Conservation (phyloP, 1,140 invertebrate genomes). For the Cotesia chilonis region DNA sequence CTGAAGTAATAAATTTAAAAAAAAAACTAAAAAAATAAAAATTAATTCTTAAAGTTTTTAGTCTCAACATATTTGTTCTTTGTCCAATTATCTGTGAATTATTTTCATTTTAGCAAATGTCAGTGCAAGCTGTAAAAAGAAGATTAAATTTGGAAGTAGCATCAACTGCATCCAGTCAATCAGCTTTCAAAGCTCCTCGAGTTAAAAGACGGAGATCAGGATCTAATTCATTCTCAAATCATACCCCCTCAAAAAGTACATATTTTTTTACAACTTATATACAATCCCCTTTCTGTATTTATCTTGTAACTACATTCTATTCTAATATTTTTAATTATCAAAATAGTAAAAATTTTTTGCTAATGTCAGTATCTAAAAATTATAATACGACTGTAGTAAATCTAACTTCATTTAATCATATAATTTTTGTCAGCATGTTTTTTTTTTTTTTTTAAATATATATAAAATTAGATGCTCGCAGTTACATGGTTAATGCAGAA, state of each 20-base stretch:
- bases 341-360: too few species aligned
- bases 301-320: too few species aligned
- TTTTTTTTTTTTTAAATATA: too few species aligned
- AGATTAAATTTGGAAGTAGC: conserved; percentile 76
- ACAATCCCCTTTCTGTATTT: neutral
- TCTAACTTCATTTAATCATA: too few species aligned
- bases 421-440: too few species aligned
- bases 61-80: neutral
- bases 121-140: conserved; percentile 77
- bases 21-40: conserved; percentile 18
- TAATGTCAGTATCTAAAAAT: too few species aligned
- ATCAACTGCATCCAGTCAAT: conserved; percentile 61
- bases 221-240: conserved; percentile 57
- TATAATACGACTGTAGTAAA: too few species aligned
- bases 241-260: conserved; percentile 64
- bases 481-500: neutral
- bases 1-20: conserved; percentile 60
- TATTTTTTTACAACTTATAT: conserved; percentile 4
- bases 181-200: conserved; percentile 69
- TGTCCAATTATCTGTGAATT: too few species aligned
- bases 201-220: conserved; percentile 64
- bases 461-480: too few species aligned
- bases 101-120: conserved; percentile 51
- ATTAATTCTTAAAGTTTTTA: neutral
- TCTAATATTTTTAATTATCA: too few species aligned